phyloP scores from a whole-genome alignment of 2,113 vertebrate species.

The Pyrgilauda ruficollis region DNA sequence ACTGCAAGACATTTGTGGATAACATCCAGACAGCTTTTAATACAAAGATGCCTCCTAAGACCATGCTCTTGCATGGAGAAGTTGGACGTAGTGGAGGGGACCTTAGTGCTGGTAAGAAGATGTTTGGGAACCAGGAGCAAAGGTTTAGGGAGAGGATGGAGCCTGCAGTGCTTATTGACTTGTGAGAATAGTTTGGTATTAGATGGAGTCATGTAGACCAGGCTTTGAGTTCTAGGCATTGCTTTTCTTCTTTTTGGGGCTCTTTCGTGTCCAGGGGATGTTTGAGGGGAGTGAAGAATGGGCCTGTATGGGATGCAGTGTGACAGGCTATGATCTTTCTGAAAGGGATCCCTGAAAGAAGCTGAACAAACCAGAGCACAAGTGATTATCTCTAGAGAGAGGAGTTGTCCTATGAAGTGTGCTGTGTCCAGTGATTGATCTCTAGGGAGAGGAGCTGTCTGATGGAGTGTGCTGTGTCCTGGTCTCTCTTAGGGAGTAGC shows the following conservation, averaged over 20 bases:
- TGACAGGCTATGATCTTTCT: neutral
- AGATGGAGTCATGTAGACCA: neutral
- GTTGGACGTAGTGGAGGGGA: constrained; percentile 84
- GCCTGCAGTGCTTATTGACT: neutral
- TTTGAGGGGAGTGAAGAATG: neutral
- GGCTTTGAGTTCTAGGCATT: neutral
- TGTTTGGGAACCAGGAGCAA: neutral
- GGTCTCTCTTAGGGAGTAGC: constrained; percentile 83
- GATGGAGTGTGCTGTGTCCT: neutral
- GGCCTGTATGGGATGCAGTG: neutral
- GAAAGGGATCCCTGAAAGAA: neutral
- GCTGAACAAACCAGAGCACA: rapidly evolving
- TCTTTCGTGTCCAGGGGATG: neutral
- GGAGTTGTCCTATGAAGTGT: neutral
- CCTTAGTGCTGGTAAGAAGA: constrained; percentile 87
- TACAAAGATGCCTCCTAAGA: constrained; percentile 95
- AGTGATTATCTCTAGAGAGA: neutral
- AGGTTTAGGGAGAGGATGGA: neutral
- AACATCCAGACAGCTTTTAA: constrained; percentile 97
- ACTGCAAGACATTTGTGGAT: constrained; percentile 95
- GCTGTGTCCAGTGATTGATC: neutral
- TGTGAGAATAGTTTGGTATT: neutral
- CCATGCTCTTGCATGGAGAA: constrained; percentile 90
- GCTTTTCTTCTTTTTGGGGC: neutral
- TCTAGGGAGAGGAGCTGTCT: neutral